phyloP scores from a whole-genome alignment of 2,113 vertebrate genomes.

The Balaeniceps rex region DNA sequence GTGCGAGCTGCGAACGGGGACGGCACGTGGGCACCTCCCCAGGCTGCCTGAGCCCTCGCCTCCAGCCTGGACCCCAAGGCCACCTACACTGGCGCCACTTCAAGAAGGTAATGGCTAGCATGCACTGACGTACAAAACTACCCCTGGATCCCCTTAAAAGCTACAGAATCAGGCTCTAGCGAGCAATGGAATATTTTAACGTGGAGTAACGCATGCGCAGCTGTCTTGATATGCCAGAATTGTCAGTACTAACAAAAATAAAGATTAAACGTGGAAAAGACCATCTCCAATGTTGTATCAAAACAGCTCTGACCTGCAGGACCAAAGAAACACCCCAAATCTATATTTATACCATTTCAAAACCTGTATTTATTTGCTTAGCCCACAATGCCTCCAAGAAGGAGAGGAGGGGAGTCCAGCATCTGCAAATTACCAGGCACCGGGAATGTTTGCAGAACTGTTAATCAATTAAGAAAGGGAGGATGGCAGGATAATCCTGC shows the following conservation, averaged over 20 bases:
- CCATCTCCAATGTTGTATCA: not conserved
- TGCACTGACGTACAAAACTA: not conserved
- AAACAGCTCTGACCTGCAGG: not conserved
- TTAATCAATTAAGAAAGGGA: conserved; percentile 42
- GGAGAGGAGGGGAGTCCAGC: not conserved
- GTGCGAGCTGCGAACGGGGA: not conserved
- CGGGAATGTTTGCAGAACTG: conserved; percentile 31
- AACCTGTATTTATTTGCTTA: not conserved
- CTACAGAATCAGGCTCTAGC: not conserved
- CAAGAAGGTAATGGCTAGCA: not conserved
- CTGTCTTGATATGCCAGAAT: not conserved
- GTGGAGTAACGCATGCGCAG: not conserved
- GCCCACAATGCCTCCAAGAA: not conserved
- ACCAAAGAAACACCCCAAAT: not conserved
- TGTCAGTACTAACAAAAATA: not conserved
- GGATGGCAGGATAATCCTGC: not conserved
- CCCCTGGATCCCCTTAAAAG: not conserved
- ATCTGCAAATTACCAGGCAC: not conserved
- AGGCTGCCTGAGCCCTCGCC: not conserved
- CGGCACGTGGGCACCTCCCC: not conserved
- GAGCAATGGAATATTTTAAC: not conserved
- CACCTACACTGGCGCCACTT: not conserved
- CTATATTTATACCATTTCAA: not conserved
- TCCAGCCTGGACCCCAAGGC: not conserved
- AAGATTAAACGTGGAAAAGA: not conserved